Base-by-base conservation (phyloP, 2,888 invertebrate genomes). In the Nymphalis polychloros region DNA sequence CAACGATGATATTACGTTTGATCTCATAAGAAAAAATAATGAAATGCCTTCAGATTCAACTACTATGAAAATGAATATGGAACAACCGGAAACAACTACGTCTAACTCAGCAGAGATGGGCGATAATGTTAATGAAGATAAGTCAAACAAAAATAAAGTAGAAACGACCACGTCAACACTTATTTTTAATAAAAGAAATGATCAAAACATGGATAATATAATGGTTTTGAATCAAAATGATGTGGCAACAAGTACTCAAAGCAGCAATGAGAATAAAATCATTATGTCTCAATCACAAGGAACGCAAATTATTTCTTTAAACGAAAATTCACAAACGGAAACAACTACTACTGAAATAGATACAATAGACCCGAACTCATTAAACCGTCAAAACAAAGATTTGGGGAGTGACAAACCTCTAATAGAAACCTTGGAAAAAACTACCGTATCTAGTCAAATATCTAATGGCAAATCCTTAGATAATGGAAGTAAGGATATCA, bases 401-500 rank as follows among this genome's bases (percentile, higher is more conserved):
- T 74, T 75, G 35, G 75, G 76, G 59, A 78, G 78, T 73, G 81
- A 84, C 50, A 79, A 82, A 73, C 74, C 77, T 47, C 68, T 87
- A 64, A 79, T 85, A 68, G 75, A 82, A 60, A 78, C 80, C 50
- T 75, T 85, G 19, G 80, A 77, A 59, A 79, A 76, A 19, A 81
- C 79, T 17, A 72, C 68, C 8, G 20, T 20, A 13, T 47, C 57
- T 7, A 63, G 50, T 13, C 49, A 52, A n/a, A 53, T 63, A 17
- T 16, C 55, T 59, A 62, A 75, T 64, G 67, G 75, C 62, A 68
- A 70, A 59, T 65, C 67, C 10, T 57, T 66, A 53, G 57, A 53
- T 27, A 83, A 84, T 69, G 86, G 87, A 72, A 76, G 73, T 47
- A 73, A 75, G 59, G 87, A 90, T 46, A 83, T 89, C 35, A 89